These are phyloP conservation scores for Sebastes glaucus DNA, from an alignment of 2,797 vertebrate species.

Conservation along the genomic window DNA sequence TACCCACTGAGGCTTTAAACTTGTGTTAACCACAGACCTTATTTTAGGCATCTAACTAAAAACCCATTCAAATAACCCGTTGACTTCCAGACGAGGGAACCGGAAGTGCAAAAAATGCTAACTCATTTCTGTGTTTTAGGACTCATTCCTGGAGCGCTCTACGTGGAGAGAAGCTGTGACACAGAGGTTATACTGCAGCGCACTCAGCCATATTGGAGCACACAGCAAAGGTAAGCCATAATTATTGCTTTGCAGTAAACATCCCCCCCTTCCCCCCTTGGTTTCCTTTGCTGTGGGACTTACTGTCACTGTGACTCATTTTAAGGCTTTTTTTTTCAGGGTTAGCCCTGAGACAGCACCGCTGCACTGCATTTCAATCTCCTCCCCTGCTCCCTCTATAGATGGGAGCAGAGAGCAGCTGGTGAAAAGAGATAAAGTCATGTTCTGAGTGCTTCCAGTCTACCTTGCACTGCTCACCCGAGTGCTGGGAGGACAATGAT, in stretches of 20 bases:
- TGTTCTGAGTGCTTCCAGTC: constrained; percentile 78
- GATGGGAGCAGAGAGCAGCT: constrained; percentile 86
- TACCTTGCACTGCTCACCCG: constrained; percentile 76
- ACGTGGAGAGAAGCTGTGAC: constrained; percentile 6
- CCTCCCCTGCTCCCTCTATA: constrained; percentile 75
- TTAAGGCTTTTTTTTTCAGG: constrained; percentile 31
- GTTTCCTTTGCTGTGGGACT: constrained; percentile 22
- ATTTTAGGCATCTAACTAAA: too few species aligned
- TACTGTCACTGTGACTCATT: constrained; percentile 27
- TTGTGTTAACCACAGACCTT: too few species aligned
- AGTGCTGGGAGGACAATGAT: constrained; percentile 77
- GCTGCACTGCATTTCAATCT: constrained; percentile 69
- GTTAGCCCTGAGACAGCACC: constrained; percentile 47
- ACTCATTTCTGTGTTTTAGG: too few species aligned
- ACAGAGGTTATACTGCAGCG: constrained; percentile 26
- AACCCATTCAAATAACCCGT: too few species aligned
- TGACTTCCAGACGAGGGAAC: too few species aligned
- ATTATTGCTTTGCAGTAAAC: constrained; percentile 67
- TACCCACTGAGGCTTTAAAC: too few species aligned
- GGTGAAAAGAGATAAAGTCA: constrained; percentile 87
- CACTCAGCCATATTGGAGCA: constrained; percentile 29
- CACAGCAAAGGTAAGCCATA: constrained; percentile 62
- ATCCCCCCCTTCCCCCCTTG: neutral
- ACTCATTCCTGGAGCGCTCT: too few species aligned
- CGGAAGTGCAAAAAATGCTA: too few species aligned